A percentile compares a stretch with the other conserved stretches of the same genome.
Evolutionary conservation across 2,888 invertebrate species (phyloP).

Genomic region (Andrena haemorrhoa): DNA sequence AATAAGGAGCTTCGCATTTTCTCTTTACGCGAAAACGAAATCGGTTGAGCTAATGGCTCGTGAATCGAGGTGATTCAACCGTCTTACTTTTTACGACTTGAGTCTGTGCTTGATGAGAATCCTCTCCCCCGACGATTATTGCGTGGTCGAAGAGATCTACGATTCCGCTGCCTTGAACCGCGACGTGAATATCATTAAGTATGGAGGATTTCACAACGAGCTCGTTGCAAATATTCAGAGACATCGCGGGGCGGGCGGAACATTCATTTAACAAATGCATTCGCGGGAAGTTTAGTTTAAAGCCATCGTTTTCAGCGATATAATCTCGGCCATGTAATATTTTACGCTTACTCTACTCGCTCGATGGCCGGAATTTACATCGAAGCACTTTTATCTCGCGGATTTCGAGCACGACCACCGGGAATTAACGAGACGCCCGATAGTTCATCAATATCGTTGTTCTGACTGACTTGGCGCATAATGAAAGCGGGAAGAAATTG

Average conservation of each 20-base stretch:
- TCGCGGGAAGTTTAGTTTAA: too few species aligned
- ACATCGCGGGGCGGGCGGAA: too few species aligned
- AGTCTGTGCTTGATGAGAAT: slow-evolving; percentile 12
- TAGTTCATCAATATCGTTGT: slow-evolving; percentile 12
- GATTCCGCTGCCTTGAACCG: too few species aligned
- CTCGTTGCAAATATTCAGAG: too few species aligned
- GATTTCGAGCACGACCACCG: too few species aligned
- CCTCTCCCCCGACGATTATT: not conserved
- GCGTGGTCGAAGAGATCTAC: not conserved
- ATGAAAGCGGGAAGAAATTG: not conserved
- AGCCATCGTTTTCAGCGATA: too few species aligned
- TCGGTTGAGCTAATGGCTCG: slow-evolving; percentile 21
- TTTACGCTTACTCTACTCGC: not conserved
- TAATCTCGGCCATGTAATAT: not conserved
- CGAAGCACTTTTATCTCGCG: not conserved
- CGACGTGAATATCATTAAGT: too few species aligned
- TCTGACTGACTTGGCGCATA: not conserved
- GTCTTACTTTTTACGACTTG: slow-evolving; percentile 30
- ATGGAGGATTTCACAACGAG: too few species aligned
- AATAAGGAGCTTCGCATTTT: not conserved
- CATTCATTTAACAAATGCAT: too few species aligned
- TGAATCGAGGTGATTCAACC: slow-evolving; percentile 5
- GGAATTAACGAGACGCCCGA: slow-evolving; percentile 12
- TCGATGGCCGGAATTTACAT: not conserved
- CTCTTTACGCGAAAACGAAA: slow-evolving; percentile 13